phyloP scores from a whole-genome alignment of 1,140 invertebrate genomes.

The Vanessa tameamea region DNA sequence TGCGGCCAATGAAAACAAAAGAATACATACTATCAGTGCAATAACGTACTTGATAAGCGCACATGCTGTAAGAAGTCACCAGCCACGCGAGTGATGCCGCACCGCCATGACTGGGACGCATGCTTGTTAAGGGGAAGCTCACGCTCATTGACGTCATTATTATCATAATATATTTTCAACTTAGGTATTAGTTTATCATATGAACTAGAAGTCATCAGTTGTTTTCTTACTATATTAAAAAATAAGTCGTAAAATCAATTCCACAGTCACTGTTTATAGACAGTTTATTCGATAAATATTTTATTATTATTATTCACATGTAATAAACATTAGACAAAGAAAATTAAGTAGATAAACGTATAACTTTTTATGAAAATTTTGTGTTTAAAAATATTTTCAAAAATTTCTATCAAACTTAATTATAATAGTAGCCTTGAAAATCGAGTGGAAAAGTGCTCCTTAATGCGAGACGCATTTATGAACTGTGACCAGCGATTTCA shows the following conservation, averaged over 20 bases:
- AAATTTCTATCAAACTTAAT: background rate
- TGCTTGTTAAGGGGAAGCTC: conserved; percentile 63
- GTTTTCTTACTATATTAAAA: background rate
- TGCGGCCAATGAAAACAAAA: conserved; percentile 60
- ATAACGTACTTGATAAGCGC: conserved; percentile 48
- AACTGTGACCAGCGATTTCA: conserved; percentile 18
- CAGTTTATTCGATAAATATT: too few relatives aligned
- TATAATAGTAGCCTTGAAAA: background rate
- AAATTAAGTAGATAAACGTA: too few relatives aligned
- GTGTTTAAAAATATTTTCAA: background rate
- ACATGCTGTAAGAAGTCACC: conserved; percentile 57
- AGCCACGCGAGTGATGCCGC: conserved; percentile 58
- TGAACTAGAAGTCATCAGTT: background rate
- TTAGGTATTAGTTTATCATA: background rate
- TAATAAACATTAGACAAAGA: too few relatives aligned
- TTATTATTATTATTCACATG: too few relatives aligned
- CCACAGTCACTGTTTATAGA: too few relatives aligned
- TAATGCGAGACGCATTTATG: background rate
- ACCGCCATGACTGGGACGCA: conserved; percentile 58
- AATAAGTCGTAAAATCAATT: too few relatives aligned
- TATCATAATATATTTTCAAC: background rate
- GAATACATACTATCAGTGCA: conserved; percentile 52
- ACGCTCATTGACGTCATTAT: conserved; percentile 11
- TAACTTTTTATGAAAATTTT: too few relatives aligned
- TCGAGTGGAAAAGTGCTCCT: conserved; percentile 8